Base-by-base conservation (phyloP, 2,113 vertebrate genomes). In the Connochaetes taurinus region DNA sequence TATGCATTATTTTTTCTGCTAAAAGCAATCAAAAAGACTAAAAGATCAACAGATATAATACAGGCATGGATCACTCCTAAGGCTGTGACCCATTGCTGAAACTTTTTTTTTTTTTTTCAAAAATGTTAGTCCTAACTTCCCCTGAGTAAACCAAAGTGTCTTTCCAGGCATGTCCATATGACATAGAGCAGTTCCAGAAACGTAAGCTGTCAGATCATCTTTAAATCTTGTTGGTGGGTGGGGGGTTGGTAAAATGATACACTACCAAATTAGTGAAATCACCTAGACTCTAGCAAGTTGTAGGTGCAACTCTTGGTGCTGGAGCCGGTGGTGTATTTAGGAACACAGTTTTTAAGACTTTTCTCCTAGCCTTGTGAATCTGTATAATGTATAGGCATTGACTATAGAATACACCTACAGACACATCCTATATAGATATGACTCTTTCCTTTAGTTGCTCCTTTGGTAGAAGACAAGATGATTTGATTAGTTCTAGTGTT, bases 381-480 rank as follows among this genome's bases (percentile, higher is more conserved):
- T 94, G 58, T 94, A n/a, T 95, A 94, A 82, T 96, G 50, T 97
- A 45, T 97, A 94, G 84, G 60, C 93, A 52, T 82, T 97, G 76
- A 97, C 29, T 97, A 55, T 93, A 90, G 57, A 87, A 19, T 85
- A 87, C 71, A 96, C 93, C 95, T 97, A 60, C 86, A 97, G 88
- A 97, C 94, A 94, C 80, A 81, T 86, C 57, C 87, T 90, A 94
- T 98, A 97, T 98, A 92, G 96, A 50, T 97, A 97, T 98, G 60
- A 98, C 94, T 98, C 97, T 99, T 90, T 95, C 92, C 98, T 98
- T 98, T 98, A 99, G 99, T 98, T 99, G 99, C 98, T 99, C 99
- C 95, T 99, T 99, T 98, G 99, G 99, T 98, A 99, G 99, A 99
- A 99, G 99, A 98, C 99, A 99, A 92, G 99, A 99, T 94, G 99